These are phyloP conservation scores for Mormyrops boulengeri DNA, from an alignment of 2,797 vertebrate genomes.

Conservation along the genomic window DNA sequence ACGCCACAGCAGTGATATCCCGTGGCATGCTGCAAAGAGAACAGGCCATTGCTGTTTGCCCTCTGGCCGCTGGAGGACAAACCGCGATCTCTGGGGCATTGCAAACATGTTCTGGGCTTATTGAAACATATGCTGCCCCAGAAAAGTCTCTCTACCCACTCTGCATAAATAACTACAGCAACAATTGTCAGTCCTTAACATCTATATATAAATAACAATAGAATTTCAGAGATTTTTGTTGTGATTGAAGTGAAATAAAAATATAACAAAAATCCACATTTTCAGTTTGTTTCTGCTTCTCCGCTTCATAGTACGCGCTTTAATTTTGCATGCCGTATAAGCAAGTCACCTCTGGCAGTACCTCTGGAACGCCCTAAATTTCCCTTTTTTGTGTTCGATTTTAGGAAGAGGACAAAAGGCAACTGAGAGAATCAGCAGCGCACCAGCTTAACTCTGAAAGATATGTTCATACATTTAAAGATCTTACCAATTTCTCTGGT, in stretches of 20 bases:
- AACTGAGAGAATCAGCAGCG: slow-evolving; percentile 79
- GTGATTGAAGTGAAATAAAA: background rate
- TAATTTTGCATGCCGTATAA: background rate
- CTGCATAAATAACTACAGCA: background rate
- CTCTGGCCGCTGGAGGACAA: background rate
- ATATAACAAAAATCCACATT: background rate
- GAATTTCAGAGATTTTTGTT: background rate
- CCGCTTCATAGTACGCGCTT: background rate
- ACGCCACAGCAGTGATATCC: background rate
- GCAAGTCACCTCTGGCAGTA: background rate
- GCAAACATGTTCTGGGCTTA: background rate
- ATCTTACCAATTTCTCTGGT: slow-evolving; percentile 92
- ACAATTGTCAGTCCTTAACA: background rate
- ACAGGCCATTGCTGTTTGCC: background rate
- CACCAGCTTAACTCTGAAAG: slow-evolving; percentile 84
- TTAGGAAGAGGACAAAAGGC: slow-evolving; percentile 87
- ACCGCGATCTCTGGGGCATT: background rate
- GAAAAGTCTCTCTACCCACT: background rate
- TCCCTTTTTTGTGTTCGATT: slow-evolving; percentile 17
- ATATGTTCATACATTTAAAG: slow-evolving; percentile 85
- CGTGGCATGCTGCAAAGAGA: background rate
- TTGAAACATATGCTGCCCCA: background rate
- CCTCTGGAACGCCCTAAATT: background rate
- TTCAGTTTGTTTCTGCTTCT: background rate
- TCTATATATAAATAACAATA: background rate